These are phyloP conservation scores for Odocoileus virginianus DNA, from an alignment of 2,113 vertebrate genomes.

Conservation along the genomic window DNA sequence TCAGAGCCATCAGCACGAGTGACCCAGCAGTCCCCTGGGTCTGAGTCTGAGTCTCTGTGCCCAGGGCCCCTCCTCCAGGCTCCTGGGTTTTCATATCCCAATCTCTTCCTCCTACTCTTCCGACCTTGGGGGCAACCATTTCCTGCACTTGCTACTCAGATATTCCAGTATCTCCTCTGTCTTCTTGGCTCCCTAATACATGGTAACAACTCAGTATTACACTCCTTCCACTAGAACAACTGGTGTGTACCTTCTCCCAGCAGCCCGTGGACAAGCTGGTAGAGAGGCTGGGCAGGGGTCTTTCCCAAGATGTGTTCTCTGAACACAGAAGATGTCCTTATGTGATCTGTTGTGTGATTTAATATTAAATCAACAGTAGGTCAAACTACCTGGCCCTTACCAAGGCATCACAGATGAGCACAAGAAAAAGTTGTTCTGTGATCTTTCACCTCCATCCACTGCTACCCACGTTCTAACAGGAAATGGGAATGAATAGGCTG, in stretches of 20 bases:
- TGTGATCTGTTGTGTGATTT: background rate
- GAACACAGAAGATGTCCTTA: background rate
- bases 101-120: background rate
- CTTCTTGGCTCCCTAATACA: background rate
- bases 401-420: background rate
- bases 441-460: background rate
- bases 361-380: background rate
- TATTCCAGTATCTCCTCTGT: background rate
- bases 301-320: background rate
- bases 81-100: background rate
- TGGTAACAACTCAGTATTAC: background rate
- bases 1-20: background rate
- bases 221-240: background rate
- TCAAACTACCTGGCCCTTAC: background rate
- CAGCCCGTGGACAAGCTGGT: background rate
- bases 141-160: background rate
- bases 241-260: background rate
- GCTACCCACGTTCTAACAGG: background rate
- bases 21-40: background rate
- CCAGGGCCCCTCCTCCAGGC: background rate
- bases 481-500: background rate
- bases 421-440: background rate
- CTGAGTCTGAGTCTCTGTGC: background rate
- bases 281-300: background rate
- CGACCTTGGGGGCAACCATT: background rate